Conservation (phyloP, 2,888 invertebrate species). For the Eupithecia dodoneata region DNA sequence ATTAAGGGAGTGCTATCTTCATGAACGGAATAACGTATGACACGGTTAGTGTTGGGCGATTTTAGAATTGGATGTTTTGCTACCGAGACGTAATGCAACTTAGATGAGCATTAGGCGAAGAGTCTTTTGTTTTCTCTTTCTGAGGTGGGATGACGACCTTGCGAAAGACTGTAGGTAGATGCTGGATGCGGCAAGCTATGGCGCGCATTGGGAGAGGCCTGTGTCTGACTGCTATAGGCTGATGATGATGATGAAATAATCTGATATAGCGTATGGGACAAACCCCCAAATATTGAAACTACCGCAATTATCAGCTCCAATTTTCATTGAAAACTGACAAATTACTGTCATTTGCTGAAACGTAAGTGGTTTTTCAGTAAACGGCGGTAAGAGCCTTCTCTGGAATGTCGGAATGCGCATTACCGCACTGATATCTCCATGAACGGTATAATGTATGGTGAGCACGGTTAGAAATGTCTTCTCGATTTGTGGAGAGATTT, state of each 20-base stretch:
- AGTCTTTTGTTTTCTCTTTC: too few species aligned
- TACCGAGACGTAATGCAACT: neutral
- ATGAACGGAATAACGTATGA: slow-evolving; percentile 21
- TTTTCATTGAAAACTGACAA: neutral
- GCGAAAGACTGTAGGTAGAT: too few species aligned
- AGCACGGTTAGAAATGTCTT: slow-evolving; percentile 8
- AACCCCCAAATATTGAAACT: too few species aligned
- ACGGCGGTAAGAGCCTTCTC: neutral
- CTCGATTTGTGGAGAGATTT: slow-evolving; percentile 2
- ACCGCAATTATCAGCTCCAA: too few species aligned
- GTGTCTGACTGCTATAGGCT: too few species aligned
- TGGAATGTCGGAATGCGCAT: neutral
- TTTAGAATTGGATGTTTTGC: neutral
- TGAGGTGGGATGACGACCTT: too few species aligned
- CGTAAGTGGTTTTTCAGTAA: neutral
- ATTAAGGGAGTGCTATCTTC: slow-evolving; percentile 29
- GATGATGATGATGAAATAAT: neutral
- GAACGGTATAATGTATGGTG: slow-evolving; percentile 9
- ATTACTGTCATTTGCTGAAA: neutral
- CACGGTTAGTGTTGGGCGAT: slow-evolving; percentile 4
- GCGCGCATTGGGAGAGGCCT: too few species aligned
- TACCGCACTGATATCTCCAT: slow-evolving; percentile 6
- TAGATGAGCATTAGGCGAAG: too few species aligned
- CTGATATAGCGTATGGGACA: neutral
- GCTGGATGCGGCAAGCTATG: too few species aligned